These are phyloP conservation scores for Syncerus caffer DNA, from an alignment of 2,797 vertebrate genomes.

Conservation along the genomic window DNA sequence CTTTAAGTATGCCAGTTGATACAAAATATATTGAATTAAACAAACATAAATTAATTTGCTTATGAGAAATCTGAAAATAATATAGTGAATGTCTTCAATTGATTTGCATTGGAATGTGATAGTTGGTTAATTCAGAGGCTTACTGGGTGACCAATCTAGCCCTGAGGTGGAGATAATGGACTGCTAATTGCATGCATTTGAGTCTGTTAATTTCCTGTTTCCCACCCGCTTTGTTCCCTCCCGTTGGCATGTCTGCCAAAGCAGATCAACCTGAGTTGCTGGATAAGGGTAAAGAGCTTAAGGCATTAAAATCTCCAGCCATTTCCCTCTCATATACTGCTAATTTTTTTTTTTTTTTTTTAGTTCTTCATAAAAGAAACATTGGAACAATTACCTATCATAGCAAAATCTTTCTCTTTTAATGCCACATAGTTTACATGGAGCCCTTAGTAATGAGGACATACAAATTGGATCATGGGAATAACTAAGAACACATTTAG, in stretches of 20 bases:
- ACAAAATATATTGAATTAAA: constrained; percentile 18
- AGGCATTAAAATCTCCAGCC: constrained; percentile 66
- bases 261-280: constrained; percentile 62
- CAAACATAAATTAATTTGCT: constrained; percentile 18
- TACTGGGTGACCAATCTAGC: constrained; percentile 31
- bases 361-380: constrained; percentile 66
- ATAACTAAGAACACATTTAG: not conserved
- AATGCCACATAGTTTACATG: not conserved
- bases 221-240: constrained; percentile 61
- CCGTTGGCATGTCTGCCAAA: constrained; percentile 68
- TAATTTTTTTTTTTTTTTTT: constrained; percentile 35
- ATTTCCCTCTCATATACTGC: constrained; percentile 45
- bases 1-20: not conserved
- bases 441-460: not conserved
- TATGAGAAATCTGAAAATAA: constrained; percentile 42
- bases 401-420: not conserved
- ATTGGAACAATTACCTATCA: not conserved
- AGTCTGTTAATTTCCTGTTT: constrained; percentile 65
- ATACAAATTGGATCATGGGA: not conserved
- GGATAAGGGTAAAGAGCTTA: constrained; percentile 80
- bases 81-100: constrained; percentile 29
- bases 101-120: constrained; percentile 21
- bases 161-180: constrained; percentile 53
- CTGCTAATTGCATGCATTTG: constrained; percentile 62
- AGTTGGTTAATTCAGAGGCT: constrained; percentile 42